Evolutionary conservation across 2,113 vertebrate genomes (phyloP).

Genomic region (Syngnathus floridae): DNA sequence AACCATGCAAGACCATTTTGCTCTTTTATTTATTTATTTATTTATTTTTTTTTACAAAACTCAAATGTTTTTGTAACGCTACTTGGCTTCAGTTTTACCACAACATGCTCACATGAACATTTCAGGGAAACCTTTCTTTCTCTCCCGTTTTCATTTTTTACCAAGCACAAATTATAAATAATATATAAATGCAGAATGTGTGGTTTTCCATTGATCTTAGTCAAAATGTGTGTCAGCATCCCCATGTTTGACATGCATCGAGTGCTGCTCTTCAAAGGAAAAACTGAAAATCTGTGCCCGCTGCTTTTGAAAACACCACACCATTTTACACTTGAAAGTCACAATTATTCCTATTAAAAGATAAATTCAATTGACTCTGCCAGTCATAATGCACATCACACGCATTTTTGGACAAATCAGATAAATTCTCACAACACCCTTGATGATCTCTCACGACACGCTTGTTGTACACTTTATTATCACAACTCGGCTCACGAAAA

Average conservation of each 20-base stretch:
- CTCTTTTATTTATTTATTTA: not conserved
- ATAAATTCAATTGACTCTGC: not conserved
- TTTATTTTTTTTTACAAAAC: too few relatives aligned
- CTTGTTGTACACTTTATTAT: not conserved
- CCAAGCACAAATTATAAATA: conserved; percentile 68
- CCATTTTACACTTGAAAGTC: not conserved
- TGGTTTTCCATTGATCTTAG: conserved; percentile 47
- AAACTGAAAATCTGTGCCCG: conserved; percentile 31
- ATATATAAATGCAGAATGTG: conserved; percentile 63
- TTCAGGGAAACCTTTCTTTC: conserved; percentile 27
- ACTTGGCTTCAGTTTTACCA: conserved; percentile 33
- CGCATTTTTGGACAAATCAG: not conserved
- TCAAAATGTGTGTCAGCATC: conserved; percentile 57
- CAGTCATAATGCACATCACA: not conserved
- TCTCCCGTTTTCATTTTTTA: conserved; percentile 43
- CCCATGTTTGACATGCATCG: conserved; percentile 9
- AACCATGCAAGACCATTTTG: conserved; percentile 1
- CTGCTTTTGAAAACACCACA: not conserved
- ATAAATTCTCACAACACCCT: not conserved
- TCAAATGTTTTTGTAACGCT: conserved; percentile 14
- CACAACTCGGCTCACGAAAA: not conserved
- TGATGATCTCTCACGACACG: not conserved
- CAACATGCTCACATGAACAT: conserved; percentile 53
- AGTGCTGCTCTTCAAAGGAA: conserved; percentile 30
- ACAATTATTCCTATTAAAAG: not conserved